A percentile compares a stretch with the other conserved stretches of the same genome.
These are phyloP conservation scores for Notothenia rossii DNA, from an alignment of 2,113 vertebrate genomes.

Conservation along the genomic window DNA sequence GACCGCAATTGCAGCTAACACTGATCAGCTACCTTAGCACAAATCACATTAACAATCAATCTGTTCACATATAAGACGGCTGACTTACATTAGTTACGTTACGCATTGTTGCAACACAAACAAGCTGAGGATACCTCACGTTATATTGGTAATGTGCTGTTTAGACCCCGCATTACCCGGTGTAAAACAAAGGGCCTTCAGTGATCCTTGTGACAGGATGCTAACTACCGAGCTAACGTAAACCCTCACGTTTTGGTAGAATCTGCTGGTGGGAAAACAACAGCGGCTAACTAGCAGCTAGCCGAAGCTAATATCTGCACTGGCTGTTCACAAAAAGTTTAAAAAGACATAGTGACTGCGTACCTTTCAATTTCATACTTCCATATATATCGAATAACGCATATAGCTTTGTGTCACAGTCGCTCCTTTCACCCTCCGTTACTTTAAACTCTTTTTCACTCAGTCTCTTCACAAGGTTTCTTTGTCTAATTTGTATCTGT, in stretches of 20 bases:
- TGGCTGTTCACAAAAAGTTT: conserved; percentile 78
- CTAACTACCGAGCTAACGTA: conserved; percentile 67
- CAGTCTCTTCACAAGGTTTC: conserved; percentile 76
- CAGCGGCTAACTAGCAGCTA: conserved; percentile 75
- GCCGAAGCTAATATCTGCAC: conserved; percentile 72
- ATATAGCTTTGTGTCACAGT: conserved; percentile 70
- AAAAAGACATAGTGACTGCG: conserved; percentile 73
- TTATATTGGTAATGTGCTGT: conserved; percentile 24
- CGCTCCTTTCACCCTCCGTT: conserved; percentile 62
- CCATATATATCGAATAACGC: conserved; percentile 67
- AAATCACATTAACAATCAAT: conserved; percentile 43
- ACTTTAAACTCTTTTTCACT: conserved; percentile 73
- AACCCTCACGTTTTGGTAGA: conserved; percentile 52
- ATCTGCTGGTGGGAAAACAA: conserved; percentile 68
- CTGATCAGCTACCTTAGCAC: conserved; percentile 50
- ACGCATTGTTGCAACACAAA: conserved; percentile 3
- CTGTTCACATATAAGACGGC: neutral
- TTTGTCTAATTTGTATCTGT: conserved; percentile 77
- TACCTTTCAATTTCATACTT: conserved; percentile 83
- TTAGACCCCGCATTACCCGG: conserved; percentile 29
- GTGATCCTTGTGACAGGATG: conserved; percentile 59
- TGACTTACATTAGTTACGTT: neutral
- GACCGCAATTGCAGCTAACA: conserved; percentile 58
- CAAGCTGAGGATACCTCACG: conserved; percentile 11
- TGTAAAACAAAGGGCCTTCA: conserved; percentile 73